A percentile compares a stretch with the other conserved stretches of the same genome.
Conservation (phyloP, 2,113 vertebrate genomes). For the Chlorocebus sabaeus region DNA sequence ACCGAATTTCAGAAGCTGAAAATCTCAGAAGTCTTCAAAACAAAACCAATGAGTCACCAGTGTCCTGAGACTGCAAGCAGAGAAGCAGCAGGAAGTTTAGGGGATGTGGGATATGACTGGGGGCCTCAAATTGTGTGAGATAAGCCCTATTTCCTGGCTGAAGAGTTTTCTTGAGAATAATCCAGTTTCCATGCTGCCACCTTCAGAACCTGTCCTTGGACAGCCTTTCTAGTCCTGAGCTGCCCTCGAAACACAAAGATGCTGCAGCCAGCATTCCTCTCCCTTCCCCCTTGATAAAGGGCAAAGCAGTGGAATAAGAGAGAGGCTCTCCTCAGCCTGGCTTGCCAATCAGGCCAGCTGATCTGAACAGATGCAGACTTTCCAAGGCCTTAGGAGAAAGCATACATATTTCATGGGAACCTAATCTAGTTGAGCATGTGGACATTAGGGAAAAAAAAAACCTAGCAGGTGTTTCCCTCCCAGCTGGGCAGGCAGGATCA, state of each 20-base stretch:
- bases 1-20: not conserved
- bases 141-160: not conserved
- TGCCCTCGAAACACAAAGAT: not conserved
- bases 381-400: not conserved
- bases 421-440: not conserved
- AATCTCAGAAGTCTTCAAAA: not conserved
- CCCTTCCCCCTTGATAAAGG: not conserved
- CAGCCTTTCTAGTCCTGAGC: not conserved
- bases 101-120: fast-evolving
- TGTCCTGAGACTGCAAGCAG: not conserved
- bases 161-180: not conserved
- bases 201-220: not conserved
- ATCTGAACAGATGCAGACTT: not conserved
- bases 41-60: not conserved
- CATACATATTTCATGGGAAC: slow-evolving; percentile 43
- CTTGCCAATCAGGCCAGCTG: not conserved
- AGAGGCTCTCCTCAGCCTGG: not conserved
- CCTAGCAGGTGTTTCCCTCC: not conserved
- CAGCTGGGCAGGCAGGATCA: not conserved
- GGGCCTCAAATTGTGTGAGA: not conserved
- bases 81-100: not conserved
- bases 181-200: not conserved
- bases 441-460: not conserved
- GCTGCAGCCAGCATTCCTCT: not conserved
- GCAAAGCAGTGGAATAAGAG: not conserved